A percentile compares a stretch with the other conserved stretches of the same genome.
Evolutionary conservation across 2,113 vertebrate genomes (phyloP).

Genomic region (Corythornis vintsioides): DNA sequence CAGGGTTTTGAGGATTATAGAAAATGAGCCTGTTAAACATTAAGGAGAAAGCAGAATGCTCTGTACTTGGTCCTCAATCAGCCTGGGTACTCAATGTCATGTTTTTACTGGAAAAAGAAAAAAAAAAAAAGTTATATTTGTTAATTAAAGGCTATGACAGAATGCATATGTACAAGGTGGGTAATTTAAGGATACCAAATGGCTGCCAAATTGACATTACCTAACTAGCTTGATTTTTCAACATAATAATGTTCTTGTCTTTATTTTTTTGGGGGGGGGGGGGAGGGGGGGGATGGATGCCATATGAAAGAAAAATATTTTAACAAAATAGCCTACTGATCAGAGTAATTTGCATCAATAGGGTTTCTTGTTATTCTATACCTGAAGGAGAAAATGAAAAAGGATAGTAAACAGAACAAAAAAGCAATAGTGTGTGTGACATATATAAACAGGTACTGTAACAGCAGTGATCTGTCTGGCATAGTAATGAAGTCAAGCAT

Average conservation of each 20-base stretch:
- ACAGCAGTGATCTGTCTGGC: slow-evolving; percentile 15
- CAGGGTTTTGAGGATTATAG: background rate
- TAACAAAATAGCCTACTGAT: background rate
- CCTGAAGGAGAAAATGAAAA: slow-evolving; percentile 23
- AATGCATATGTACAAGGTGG: slow-evolving; percentile 16
- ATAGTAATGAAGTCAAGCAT: slow-evolving; percentile 17
- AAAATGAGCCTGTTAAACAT: slow-evolving; percentile 47
- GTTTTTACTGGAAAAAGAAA: slow-evolving; percentile 32
- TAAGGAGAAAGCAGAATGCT: slow-evolving; percentile 23
- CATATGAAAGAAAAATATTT: slow-evolving; percentile 26
- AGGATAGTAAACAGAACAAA: background rate
- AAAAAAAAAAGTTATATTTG: too few species aligned
- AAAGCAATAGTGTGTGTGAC: background rate
- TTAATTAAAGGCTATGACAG: slow-evolving; percentile 42
- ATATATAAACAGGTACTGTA: background rate
- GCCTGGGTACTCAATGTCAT: slow-evolving; percentile 12
- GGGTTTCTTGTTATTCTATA: background rate
- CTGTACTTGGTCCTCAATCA: background rate
- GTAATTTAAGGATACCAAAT: slow-evolving; percentile 38
- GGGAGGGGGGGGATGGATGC: background rate
- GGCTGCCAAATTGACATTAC: slow-evolving; percentile 35
- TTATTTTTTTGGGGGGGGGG: background rate
- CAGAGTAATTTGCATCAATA: background rate
- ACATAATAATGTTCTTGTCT: background rate
- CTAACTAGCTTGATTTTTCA: slow-evolving; percentile 51